These are phyloP conservation scores for Symphodus melops DNA, from an alignment of 2,113 vertebrate genomes.

Conservation along the genomic window DNA sequence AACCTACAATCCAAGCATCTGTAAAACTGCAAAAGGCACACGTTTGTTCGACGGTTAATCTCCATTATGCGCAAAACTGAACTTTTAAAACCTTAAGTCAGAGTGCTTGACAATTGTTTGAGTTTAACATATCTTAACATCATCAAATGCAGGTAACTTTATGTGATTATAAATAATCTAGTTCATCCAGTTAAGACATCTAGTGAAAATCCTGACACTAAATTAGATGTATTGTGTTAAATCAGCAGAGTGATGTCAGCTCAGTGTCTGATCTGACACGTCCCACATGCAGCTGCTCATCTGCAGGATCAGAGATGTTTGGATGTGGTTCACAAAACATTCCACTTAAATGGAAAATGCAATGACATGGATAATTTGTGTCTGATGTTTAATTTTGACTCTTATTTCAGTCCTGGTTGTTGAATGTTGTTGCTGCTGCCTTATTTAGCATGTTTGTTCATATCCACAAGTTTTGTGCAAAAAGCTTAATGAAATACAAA, in stretches of 20 bases:
- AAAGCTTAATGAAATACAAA: neutral
- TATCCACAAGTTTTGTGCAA: neutral
- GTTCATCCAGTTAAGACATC: constrained; percentile 20
- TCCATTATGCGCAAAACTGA: too few species aligned
- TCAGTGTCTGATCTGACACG: neutral
- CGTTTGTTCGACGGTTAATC: too few species aligned
- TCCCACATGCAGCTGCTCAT: neutral
- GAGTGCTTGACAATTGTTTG: too few species aligned
- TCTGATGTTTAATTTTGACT: too few species aligned
- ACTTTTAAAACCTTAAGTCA: neutral
- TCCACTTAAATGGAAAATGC: too few species aligned
- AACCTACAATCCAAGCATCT: constrained; percentile 29
- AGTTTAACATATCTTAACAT: too few species aligned
- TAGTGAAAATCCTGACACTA: neutral
- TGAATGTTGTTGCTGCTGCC: neutral
- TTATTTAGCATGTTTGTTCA: neutral
- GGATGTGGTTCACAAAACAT: neutral
- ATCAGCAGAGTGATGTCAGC: constrained; percentile 5
- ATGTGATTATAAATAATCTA: constrained; percentile 18
- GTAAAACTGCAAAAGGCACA: neutral
- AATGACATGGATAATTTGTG: too few species aligned
- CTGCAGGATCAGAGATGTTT: neutral
- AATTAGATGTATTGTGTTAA: constrained; percentile 3
- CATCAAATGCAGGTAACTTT: neutral
- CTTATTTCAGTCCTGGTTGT: neutral